Evolutionary conservation across 1,140 invertebrate genomes (phyloP).

Genomic region (Trachelipus rathkii): DNA sequence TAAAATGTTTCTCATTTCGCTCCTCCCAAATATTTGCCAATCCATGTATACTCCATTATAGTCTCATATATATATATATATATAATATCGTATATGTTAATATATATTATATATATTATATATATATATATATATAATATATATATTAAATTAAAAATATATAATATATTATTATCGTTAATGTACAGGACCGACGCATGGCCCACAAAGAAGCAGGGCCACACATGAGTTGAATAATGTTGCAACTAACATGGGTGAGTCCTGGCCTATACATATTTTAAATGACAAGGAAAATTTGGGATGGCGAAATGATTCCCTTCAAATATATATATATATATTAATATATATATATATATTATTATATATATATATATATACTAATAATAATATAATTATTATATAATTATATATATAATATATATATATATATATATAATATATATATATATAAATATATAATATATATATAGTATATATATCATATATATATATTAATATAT

Average conservation of each 20-base stretch:
- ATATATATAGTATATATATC: neutral
- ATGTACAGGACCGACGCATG: too few relatives aligned
- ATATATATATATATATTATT: too few relatives aligned
- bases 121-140: neutral
- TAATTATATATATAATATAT: neutral
- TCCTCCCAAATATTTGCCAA: neutral
- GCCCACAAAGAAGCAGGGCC: too few relatives aligned
- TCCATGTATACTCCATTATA: neutral
- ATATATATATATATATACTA: too few relatives aligned
- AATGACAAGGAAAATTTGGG: neutral
- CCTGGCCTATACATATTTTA: too few relatives aligned
- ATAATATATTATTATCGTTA: neutral
- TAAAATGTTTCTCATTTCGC: neutral
- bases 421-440: neutral
- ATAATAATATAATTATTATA: neutral
- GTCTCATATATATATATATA: neutral
- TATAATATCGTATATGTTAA: neutral
- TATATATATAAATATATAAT: slow-evolving; percentile 8
- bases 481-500: neutral
- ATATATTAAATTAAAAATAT: neutral
- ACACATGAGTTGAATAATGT: too few relatives aligned
- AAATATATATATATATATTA: too few relatives aligned
- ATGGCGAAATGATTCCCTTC: too few relatives aligned
- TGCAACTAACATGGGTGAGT: too few relatives aligned
- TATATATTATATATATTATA: neutral